Conservation (phyloP, 2,797 vertebrate genomes). For the Salarias fasciatus region DNA sequence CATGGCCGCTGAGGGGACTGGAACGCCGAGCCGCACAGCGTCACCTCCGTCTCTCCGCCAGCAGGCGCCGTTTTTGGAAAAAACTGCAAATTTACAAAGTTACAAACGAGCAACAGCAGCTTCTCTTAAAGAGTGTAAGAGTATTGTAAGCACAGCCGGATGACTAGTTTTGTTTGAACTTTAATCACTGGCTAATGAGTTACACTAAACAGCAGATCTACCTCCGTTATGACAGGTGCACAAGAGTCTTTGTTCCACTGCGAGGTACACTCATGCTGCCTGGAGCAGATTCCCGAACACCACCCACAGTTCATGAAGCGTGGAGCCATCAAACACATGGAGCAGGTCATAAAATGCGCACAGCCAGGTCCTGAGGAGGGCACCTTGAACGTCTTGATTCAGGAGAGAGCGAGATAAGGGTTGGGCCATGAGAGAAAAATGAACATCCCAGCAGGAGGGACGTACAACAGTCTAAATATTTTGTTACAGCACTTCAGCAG, state of each 20-base stretch:
- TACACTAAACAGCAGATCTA: constrained; percentile 44
- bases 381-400: constrained; percentile 86
- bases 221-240: constrained; percentile 87
- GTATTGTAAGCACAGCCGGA: not conserved
- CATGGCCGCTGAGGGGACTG: constrained; percentile 48
- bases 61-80: constrained; percentile 84
- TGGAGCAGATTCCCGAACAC: constrained; percentile 85
- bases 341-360: constrained; percentile 89
- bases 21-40: constrained; percentile 89
- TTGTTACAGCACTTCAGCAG: too few species aligned
- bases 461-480: not conserved
- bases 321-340: constrained; percentile 85
- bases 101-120: too few species aligned
- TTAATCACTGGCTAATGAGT: not conserved
- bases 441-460: not conserved
- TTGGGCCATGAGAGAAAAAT: not conserved
- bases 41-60: constrained; percentile 83
- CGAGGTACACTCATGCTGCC: constrained; percentile 76
- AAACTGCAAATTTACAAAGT: constrained; percentile 81
- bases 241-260: constrained; percentile 88
- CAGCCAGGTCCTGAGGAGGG: constrained; percentile 91
- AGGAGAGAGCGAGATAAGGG: not conserved
- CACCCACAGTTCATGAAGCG: constrained; percentile 95
- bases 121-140: not conserved
- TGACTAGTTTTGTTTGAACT: constrained; percentile 12